Conservation (phyloP, 2,888 invertebrate genomes). For the Willowsia nigromaculata region DNA sequence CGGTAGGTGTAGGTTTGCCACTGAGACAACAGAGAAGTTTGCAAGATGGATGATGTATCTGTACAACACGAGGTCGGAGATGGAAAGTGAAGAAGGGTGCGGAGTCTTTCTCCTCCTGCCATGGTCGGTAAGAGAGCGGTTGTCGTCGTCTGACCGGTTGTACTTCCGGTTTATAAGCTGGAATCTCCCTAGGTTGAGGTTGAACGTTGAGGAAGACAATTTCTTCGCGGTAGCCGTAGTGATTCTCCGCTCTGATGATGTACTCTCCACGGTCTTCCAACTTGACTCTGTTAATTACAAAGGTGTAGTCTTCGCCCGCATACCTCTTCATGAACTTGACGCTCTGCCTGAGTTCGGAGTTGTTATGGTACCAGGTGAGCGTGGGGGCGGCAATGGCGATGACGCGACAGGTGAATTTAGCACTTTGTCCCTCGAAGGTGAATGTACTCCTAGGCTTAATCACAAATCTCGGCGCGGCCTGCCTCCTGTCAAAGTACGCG, state of each 20-base stretch:
- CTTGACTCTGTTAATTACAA: conserved; percentile 97
- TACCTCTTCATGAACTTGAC: conserved; percentile 99
- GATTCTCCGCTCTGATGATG: conserved; percentile 97
- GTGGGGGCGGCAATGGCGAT: conserved; percentile 96
- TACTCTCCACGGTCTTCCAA: conserved; percentile 98
- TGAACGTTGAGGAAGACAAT: conserved; percentile 98
- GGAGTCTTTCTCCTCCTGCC: conserved; percentile 95
- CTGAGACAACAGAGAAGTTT: conserved; percentile 98
- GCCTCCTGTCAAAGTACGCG: conserved; percentile 95
- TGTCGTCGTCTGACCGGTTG: conserved; percentile 89
- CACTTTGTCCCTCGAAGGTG: conserved; percentile 98
- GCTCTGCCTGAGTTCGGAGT: conserved; percentile 95
- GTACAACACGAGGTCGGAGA: conserved; percentile 98
- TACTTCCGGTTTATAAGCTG: conserved; percentile 86
- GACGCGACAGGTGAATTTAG: conserved; percentile 97
- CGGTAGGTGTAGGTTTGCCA: conserved; percentile 96
- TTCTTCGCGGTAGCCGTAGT: conserved; percentile 96
- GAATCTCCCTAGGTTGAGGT: conserved; percentile 88
- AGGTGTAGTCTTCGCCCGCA: conserved; percentile 96
- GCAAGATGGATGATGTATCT: conserved; percentile 93
- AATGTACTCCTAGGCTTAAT: conserved; percentile 97
- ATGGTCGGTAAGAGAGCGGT: conserved; percentile 91
- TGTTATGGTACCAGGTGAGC: conserved; percentile 97
- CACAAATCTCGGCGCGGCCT: conserved; percentile 98
- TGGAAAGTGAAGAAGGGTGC: conserved; percentile 99